These are phyloP conservation scores for Sebastes hubbsi DNA, from an alignment of 2,797 vertebrate genomes.

Conservation along the genomic window DNA sequence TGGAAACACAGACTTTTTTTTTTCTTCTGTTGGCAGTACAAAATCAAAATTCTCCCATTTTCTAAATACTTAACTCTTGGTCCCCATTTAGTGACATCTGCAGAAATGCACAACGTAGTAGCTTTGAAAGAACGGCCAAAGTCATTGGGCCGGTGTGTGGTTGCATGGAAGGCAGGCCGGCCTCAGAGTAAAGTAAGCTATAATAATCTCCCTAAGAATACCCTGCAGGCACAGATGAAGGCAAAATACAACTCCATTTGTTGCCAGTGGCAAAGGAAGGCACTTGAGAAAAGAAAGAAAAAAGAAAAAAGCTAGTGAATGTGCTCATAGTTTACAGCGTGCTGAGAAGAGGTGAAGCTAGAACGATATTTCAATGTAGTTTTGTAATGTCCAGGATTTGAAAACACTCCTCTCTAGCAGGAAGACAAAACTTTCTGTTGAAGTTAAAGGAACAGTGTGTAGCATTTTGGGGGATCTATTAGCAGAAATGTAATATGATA, in stretches of 20 bases:
- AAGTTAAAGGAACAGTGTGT: background rate
- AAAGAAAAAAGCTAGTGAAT: background rate
- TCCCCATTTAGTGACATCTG: constrained; percentile 54
- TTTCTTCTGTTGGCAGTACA: background rate
- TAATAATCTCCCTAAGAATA: constrained; percentile 69
- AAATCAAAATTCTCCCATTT: constrained; percentile 4
- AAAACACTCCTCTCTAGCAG: background rate
- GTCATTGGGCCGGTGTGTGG: constrained; percentile 42
- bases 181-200: constrained; percentile 53
- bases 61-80: constrained; percentile 6
- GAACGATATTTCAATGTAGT: background rate
- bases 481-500: too few relatives aligned
- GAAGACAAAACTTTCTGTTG: background rate
- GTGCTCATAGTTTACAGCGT: background rate
- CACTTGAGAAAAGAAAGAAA: background rate
- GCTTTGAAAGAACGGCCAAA: constrained; percentile 57
- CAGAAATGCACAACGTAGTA: constrained; percentile 37
- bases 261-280: constrained; percentile 6
- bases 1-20: constrained; percentile 11
- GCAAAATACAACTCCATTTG: constrained; percentile 36
- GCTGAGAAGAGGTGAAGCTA: background rate
- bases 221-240: constrained; percentile 44
- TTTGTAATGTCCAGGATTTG: background rate
- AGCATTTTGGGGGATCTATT: too few relatives aligned
- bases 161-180: constrained; percentile 41